A percentile compares a stretch with the other conserved stretches of the same genome.
Evolutionary conservation across 2,113 vertebrate species (phyloP).

Genomic region (Vulpes vulpes): DNA sequence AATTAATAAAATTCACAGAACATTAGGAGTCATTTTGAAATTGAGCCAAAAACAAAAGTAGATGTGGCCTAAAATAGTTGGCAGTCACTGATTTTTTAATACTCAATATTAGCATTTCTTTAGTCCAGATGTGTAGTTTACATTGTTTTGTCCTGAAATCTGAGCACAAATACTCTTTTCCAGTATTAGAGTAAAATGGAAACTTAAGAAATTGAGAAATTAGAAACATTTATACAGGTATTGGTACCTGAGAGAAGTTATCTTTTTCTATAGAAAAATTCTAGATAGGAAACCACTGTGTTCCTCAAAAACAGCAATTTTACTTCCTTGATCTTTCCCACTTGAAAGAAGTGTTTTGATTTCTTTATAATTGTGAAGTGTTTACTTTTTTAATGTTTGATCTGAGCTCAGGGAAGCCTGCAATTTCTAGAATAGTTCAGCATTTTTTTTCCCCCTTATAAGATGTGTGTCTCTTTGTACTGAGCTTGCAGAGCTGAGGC

Average conservation of each 20-base stretch:
- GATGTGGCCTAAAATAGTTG: background rate
- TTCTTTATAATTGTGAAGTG: constrained; percentile 72
- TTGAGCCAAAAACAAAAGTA: constrained; percentile 26
- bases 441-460: background rate
- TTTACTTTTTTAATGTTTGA: constrained; percentile 70
- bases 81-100: background rate
- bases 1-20: constrained; percentile 45
- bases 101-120: constrained; percentile 4
- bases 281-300: background rate
- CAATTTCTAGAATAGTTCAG: constrained; percentile 42
- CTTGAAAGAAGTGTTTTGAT: constrained; percentile 69
- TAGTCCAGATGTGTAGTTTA: constrained; percentile 27
- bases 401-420: constrained; percentile 27
- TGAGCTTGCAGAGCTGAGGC: background rate
- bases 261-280: constrained; percentile 59
- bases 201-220: background rate
- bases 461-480: constrained; percentile 23
- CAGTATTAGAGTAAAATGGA: constrained; percentile 35
- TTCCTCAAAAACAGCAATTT: constrained; percentile 42
- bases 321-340: constrained; percentile 62
- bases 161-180: background rate
- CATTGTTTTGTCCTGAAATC: constrained; percentile 8
- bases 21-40: constrained; percentile 48
- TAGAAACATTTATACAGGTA: background rate
- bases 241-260: background rate